Conservation (phyloP, 2,888 invertebrate genomes). For the Eupithecia inturbata region DNA sequence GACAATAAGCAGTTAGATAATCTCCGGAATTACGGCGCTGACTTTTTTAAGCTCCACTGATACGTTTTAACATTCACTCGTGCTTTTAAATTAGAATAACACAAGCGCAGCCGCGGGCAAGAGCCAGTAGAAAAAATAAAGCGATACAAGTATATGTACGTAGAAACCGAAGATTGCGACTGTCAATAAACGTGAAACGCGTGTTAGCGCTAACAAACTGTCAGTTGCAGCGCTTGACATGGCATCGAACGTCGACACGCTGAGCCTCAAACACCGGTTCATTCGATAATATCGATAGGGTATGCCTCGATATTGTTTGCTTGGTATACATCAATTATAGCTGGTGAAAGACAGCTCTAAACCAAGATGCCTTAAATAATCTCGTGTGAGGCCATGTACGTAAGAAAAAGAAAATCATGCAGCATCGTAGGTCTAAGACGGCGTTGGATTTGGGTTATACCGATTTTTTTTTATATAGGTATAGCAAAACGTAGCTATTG, state of each 20-base stretch:
- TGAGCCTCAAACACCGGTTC: background rate
- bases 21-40: too few species aligned
- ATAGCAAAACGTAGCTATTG: too few species aligned
- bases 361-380: background rate
- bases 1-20: too few species aligned
- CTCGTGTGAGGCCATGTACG: background rate
- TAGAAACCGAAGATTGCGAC: background rate
- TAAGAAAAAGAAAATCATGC: background rate
- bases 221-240: slow-evolving; percentile 1
- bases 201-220: slow-evolving; percentile 2
- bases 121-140: background rate
- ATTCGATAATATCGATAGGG: background rate
- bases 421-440: too few species aligned
- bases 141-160: background rate
- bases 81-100: background rate
- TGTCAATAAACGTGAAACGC: slow-evolving; percentile 10
- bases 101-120: background rate
- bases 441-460: too few species aligned
- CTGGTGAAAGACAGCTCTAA: background rate
- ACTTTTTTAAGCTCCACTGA: too few species aligned
- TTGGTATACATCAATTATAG: too few species aligned
- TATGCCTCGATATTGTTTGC: background rate
- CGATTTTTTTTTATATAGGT: too few species aligned
- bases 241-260: background rate
- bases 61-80: background rate